Evolutionary conservation across 2,888 invertebrate genomes (phyloP).

Genomic region (Myopa tessellatipennis): DNA sequence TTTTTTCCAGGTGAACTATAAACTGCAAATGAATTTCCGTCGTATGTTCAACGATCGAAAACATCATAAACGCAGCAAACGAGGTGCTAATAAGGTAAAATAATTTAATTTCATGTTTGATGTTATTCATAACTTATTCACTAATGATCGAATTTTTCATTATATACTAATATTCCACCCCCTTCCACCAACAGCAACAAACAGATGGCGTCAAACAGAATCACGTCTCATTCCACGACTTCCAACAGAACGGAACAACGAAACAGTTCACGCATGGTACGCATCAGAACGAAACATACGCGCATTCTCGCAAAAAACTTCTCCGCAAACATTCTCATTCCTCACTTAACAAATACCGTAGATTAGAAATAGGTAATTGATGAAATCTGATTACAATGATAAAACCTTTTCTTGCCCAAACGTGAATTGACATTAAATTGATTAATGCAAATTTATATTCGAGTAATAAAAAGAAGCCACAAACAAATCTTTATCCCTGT

Average conservation of each 20-base stretch:
- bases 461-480: too few relatives aligned
- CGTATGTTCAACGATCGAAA: conserved; percentile 88
- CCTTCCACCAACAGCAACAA: conserved; percentile 58
- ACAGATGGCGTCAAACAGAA: conserved; percentile 85
- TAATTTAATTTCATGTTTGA: not conserved
- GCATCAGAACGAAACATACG: conserved; percentile 73
- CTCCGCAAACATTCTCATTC: conserved; percentile 69
- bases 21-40: conserved; percentile 90
- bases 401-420: not conserved
- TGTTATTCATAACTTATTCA: not conserved
- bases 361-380: conserved; percentile 70
- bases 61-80: conserved; percentile 88
- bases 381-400: conserved; percentile 44
- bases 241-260: conserved; percentile 88
- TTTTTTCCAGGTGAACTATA: conserved; percentile 76
- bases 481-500: too few relatives aligned
- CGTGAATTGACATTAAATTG: too few relatives aligned
- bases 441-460: too few relatives aligned
- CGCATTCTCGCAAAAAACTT: conserved; percentile 73
- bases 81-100: conserved; percentile 78
- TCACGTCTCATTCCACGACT: conserved; percentile 90
- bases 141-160: not conserved
- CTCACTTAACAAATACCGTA: conserved; percentile 70
- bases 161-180: not conserved
- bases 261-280: conserved; percentile 88